Conservation (phyloP, 2,797 vertebrate genomes). For the Chaetodon trifasciatus region DNA sequence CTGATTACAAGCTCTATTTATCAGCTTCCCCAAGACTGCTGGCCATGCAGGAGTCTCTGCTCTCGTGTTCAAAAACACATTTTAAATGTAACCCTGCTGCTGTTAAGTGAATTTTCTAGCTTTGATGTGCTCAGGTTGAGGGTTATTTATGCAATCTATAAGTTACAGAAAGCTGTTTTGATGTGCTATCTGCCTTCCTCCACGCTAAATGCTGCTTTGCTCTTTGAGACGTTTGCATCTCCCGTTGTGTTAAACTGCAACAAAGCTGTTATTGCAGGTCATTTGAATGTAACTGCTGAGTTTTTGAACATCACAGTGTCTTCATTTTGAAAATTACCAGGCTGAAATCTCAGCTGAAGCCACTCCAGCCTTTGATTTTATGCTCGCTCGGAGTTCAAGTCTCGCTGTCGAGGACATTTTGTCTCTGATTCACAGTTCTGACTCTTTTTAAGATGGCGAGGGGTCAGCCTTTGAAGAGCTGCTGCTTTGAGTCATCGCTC, state of each 20-base stretch:
- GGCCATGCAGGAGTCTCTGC: slow-evolving; percentile 33
- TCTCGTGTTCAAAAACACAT: slow-evolving; percentile 53
- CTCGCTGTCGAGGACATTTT: slow-evolving; percentile 37
- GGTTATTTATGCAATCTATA: slow-evolving; percentile 45
- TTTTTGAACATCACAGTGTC: background rate
- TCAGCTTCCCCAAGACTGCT: slow-evolving; percentile 42
- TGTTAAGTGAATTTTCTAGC: slow-evolving; percentile 10
- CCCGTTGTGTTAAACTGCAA: slow-evolving; percentile 13
- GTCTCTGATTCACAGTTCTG: slow-evolving; percentile 45
- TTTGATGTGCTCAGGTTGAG: slow-evolving; percentile 46
- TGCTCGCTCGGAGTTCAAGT: slow-evolving; percentile 27
- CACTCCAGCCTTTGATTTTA: slow-evolving; percentile 44
- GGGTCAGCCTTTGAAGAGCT: slow-evolving; percentile 47
- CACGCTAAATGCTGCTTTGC: slow-evolving; percentile 14
- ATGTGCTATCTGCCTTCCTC: slow-evolving; percentile 21
- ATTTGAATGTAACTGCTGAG: slow-evolving; percentile 5
- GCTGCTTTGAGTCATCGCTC: slow-evolving; percentile 42
- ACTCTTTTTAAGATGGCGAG: slow-evolving; percentile 30
- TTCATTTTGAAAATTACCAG: slow-evolving; percentile 8
- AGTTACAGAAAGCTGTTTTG: slow-evolving; percentile 38
- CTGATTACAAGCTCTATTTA: slow-evolving; percentile 63
- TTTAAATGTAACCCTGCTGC: slow-evolving; percentile 43
- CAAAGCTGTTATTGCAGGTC: slow-evolving; percentile 6
- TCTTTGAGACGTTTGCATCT: slow-evolving; percentile 27
- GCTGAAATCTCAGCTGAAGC: slow-evolving; percentile 6